A percentile compares a stretch with the other conserved stretches of the same genome.
phyloP scores from a whole-genome alignment of 2,113 vertebrate genomes.

The Microcebus ravelobensis region DNA sequence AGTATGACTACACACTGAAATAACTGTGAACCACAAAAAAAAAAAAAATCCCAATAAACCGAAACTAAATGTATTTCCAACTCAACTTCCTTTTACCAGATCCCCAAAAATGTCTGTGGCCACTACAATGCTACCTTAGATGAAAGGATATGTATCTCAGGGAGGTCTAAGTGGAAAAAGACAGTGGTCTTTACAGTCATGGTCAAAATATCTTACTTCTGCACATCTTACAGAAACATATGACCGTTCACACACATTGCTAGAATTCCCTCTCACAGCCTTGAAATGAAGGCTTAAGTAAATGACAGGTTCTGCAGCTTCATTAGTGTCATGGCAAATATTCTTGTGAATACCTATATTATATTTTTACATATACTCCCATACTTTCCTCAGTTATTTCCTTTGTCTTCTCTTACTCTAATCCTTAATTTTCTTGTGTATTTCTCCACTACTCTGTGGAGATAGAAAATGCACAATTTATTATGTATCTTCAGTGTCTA shows the following conservation, averaged over 20 bases:
- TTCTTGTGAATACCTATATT: neutral
- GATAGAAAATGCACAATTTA: neutral
- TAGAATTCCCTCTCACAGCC: neutral
- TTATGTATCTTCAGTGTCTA: neutral
- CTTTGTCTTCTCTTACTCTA: neutral
- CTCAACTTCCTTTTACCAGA: neutral
- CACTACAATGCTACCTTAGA: neutral
- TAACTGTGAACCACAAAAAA: slow-evolving; percentile 18
- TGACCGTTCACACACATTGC: neutral
- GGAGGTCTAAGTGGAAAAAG: neutral
- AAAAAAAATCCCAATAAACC: neutral
- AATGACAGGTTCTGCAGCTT: neutral
- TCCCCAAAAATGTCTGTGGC: neutral
- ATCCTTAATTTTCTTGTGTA: neutral
- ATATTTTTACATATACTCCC: neutral
- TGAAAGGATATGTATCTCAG: neutral
- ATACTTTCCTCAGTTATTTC: neutral
- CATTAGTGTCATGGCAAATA: neutral
- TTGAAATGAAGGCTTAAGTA: neutral
- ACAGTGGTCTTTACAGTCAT: neutral
- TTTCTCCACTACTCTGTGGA: neutral
- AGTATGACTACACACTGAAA: neutral
- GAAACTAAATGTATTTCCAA: slow-evolving; percentile 33
- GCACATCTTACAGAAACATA: neutral
- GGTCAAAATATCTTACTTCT: neutral